Percentiles rank a stretch among this genome's conserved stretches.
phyloP scores from a whole-genome alignment of 2,113 vertebrate genomes.

The Stercorarius parasiticus region DNA sequence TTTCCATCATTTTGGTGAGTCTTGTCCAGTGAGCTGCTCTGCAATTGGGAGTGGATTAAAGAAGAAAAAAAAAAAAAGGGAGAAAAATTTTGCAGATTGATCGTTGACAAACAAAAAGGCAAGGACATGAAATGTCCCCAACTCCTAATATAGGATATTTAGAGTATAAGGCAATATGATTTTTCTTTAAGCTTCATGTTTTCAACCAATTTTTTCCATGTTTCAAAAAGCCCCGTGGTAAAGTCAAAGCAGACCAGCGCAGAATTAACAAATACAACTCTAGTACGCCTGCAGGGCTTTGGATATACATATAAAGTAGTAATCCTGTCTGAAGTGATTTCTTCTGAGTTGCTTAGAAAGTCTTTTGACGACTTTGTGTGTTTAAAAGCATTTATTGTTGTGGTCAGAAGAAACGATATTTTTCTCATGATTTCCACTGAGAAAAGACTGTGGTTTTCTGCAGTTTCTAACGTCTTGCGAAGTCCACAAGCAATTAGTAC shows the following conservation, averaged over 20 bases:
- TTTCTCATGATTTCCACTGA: constrained; percentile 53
- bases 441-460: constrained; percentile 34
- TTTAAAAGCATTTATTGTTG: constrained; percentile 58
- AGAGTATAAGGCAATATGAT: neutral
- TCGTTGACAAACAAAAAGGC: neutral
- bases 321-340: constrained; percentile 56
- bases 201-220: neutral
- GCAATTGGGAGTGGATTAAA: neutral
- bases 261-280: constrained; percentile 29
- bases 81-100: neutral
- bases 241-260: constrained; percentile 36
- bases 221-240: constrained; percentile 2
- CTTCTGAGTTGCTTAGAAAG: constrained; percentile 39
- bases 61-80: neutral
- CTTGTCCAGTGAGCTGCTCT: neutral
- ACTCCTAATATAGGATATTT: neutral
- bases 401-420: constrained; percentile 39
- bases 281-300: constrained; percentile 18
- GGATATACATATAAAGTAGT: constrained; percentile 50
- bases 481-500: constrained; percentile 46
- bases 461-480: neutral
- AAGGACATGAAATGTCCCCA: neutral
- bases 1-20: neutral
- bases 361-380: constrained; percentile 31
- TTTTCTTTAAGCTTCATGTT: constrained; percentile 9